These are phyloP conservation scores for Abrostola tripartita DNA, from an alignment of 2,888 invertebrate species.

Conservation along the genomic window DNA sequence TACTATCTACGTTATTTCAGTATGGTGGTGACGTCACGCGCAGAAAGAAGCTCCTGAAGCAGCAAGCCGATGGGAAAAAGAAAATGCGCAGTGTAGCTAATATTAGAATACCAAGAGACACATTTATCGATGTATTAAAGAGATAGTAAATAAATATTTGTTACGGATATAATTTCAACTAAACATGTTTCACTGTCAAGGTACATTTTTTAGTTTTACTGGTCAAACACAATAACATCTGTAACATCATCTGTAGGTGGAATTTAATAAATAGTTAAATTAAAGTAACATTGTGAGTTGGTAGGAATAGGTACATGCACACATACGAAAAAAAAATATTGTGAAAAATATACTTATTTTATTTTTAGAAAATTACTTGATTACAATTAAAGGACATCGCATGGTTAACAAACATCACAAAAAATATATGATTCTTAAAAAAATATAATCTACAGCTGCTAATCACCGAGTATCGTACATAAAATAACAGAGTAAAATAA, in stretches of 20 bases:
- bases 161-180: neutral
- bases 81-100: conserved; percentile 97
- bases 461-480: conserved; percentile 35
- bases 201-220: too few relatives aligned
- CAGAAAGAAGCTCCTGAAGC: conserved; percentile 95
- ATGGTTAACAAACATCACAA: conserved; percentile 77
- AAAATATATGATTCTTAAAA: conserved; percentile 63
- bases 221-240: too few relatives aligned
- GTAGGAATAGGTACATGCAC: too few relatives aligned
- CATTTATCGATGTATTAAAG: conserved; percentile 97
- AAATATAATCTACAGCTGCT: conserved; percentile 57
- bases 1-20: conserved; percentile 79
- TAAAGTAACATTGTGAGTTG: too few relatives aligned
- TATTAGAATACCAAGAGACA: conserved; percentile 96
- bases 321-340: too few relatives aligned
- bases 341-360: conserved; percentile 73
- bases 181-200: too few relatives aligned
- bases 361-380: conserved; percentile 70
- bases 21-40: conserved; percentile 98
- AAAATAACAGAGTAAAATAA: conserved; percentile 29
- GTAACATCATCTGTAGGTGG: too few relatives aligned
- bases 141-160: conserved; percentile 79
- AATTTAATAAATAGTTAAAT: too few relatives aligned
- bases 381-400: conserved; percentile 73
- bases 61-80: conserved; percentile 98